A percentile compares a stretch with the other conserved stretches of the same genome.
Conservation (phyloP, 2,888 invertebrate genomes). For the Myopa tessellatipennis region DNA sequence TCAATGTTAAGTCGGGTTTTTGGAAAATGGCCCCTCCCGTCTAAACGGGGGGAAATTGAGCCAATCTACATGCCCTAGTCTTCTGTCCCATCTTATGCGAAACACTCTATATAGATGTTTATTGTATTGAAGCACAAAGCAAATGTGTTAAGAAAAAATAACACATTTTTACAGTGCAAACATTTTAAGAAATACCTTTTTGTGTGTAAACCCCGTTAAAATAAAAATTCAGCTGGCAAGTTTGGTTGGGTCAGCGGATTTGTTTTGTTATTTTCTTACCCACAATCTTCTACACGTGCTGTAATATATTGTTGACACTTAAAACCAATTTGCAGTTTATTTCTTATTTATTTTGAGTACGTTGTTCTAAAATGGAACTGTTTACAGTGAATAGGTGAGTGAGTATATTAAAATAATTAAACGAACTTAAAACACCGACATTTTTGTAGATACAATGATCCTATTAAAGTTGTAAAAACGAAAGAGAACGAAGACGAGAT, state of each 20-base stretch:
- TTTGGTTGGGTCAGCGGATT: neutral
- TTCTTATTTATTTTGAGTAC: neutral
- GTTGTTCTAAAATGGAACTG: constrained; percentile 72
- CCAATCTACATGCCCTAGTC: too few species aligned
- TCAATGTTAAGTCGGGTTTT: too few species aligned
- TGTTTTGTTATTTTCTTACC: constrained; percentile 12
- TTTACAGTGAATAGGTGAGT: constrained; percentile 78
- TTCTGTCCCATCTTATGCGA: too few species aligned
- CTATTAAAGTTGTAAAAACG: constrained; percentile 32
- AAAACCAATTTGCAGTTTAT: neutral
- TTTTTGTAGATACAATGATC: constrained; percentile 49
- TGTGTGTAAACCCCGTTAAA: neutral
- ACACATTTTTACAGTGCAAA: neutral
- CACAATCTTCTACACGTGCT: constrained; percentile 36
- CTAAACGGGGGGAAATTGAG: too few species aligned
- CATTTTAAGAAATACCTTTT: neutral
- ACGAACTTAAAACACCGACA: neutral
- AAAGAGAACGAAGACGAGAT: constrained; percentile 70
- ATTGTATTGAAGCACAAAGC: too few species aligned
- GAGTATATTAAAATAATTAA: neutral
- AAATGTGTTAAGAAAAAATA: too few species aligned
- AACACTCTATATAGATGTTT: too few species aligned
- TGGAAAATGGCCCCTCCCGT: too few species aligned
- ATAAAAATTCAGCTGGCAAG: neutral
- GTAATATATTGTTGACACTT: neutral